Evolutionary conservation across 2,113 vertebrate genomes (phyloP), one percentile per base, ranked within the genome.

Genomic region (Oenanthe oenanthe): DNA sequence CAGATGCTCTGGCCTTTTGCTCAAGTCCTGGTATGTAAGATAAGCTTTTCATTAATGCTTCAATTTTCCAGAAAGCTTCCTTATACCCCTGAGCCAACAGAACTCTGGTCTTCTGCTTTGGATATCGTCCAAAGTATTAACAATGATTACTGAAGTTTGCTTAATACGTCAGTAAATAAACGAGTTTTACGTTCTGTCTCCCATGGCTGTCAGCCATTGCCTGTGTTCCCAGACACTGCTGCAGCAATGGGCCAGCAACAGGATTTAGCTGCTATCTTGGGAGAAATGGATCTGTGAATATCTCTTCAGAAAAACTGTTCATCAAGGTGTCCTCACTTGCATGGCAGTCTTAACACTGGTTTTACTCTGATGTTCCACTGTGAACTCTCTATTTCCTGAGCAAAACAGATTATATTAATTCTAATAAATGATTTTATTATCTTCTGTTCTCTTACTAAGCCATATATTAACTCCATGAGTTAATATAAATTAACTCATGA

Each of bases 151-250:
- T 57, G 36, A 95, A 80, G 76, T 91, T 95, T 91, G 19, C 66
- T 85, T 91, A 92, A 94, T 87, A 91, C 70, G 70, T 89, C 80
- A 68, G 80, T 74, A 93, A 94, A 95, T 89, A 87, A 95, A 92
- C 5, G 10, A 67, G 61, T 75, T 95, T 92, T 89, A 91, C 48
- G 45, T 94, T 82, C 84, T 91, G 48, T 77, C 91, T 85, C 62
- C 25, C 38, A 36, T 42, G 84, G 84, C 89, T 95, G 73, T 58
- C 84, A 91, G 91, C 81, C 93, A 81, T 19, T 0, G 14, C 73
- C 48, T 63, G 2, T 48, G 43, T 7, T 95, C 78, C 70, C 91
- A 94, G 71, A 53, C 57, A 74, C 71, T 66, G 60, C 38, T 34
- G 38, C 47, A 71, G 34, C 38, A 21, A 81, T 5, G 57, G 40